Conservation (phyloP, 2,113 vertebrate genomes). For the Beaufortia kweichowensis region DNA sequence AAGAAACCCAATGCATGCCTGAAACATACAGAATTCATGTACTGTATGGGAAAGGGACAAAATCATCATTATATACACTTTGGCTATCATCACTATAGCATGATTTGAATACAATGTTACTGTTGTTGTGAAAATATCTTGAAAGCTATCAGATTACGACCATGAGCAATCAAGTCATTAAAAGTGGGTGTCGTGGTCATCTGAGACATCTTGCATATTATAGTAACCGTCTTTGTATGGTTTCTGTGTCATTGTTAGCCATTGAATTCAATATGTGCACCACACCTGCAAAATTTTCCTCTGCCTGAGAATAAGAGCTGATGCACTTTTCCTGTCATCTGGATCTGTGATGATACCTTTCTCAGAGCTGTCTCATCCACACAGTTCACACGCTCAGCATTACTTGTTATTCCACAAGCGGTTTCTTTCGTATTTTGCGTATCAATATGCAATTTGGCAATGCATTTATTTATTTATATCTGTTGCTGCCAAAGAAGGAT, state of each 20-base stretch:
- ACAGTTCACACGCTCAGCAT: not conserved
- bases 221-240: constrained; percentile 27
- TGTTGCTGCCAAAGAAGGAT: not conserved
- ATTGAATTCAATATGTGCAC: constrained; percentile 5
- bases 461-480: not conserved
- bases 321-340: constrained; percentile 13
- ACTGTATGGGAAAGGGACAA: not conserved
- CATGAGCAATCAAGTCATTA: constrained; percentile 40
- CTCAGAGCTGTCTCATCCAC: not conserved
- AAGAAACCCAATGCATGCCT: not conserved
- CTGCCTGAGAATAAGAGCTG: constrained; percentile 18
- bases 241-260: constrained; percentile 2
- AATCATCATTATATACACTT: constrained; percentile 25
- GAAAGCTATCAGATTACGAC: constrained; percentile 24
- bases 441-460: not conserved
- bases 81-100: constrained; percentile 18
- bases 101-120: constrained; percentile 25
- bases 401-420: not conserved
- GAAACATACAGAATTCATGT: not conserved
- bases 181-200: constrained; percentile 26
- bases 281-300: not conserved
- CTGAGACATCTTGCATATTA: constrained; percentile 36
- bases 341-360: constrained; percentile 4
- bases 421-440: not conserved
- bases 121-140: constrained; percentile 33